phyloP scores from a whole-genome alignment of 2,113 vertebrate species.

The Periophthalmodon schlosseri region DNA sequence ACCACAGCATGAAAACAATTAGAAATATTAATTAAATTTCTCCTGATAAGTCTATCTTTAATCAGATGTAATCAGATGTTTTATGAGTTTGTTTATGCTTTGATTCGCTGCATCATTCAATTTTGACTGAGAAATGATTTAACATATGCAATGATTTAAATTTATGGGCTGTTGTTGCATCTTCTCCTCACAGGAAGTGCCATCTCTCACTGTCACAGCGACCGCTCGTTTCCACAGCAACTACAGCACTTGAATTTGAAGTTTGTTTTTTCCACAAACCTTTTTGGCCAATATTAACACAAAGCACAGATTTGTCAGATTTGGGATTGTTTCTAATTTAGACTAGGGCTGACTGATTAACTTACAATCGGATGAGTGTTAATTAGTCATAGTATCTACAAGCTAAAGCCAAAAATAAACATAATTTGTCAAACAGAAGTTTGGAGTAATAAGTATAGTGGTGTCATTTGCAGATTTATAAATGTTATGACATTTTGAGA shows the following conservation, averaged over 20 bases:
- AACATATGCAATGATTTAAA: neutral
- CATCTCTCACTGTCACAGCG: neutral
- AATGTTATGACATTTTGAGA: neutral
- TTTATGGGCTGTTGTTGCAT: neutral
- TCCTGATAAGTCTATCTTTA: neutral
- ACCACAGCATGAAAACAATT: neutral
- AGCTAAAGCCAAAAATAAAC: neutral
- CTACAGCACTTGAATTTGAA: neutral
- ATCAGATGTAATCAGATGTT: neutral
- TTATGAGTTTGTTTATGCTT: neutral
- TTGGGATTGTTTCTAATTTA: neutral
- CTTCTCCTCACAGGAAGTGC: neutral
- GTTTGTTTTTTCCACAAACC: neutral
- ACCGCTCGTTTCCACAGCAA: neutral
- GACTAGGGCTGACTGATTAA: neutral
- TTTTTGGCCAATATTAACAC: neutral
- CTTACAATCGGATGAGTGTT: neutral
- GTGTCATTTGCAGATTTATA: neutral
- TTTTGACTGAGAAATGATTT: neutral
- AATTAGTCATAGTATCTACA: neutral
- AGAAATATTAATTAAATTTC: neutral
- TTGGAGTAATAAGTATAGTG: neutral
- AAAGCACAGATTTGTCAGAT: neutral
- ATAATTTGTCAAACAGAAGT: neutral
- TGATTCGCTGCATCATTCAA: neutral